Base-by-base conservation (phyloP, 2,888 invertebrate genomes). In the Cremastinae sp. region DNA sequence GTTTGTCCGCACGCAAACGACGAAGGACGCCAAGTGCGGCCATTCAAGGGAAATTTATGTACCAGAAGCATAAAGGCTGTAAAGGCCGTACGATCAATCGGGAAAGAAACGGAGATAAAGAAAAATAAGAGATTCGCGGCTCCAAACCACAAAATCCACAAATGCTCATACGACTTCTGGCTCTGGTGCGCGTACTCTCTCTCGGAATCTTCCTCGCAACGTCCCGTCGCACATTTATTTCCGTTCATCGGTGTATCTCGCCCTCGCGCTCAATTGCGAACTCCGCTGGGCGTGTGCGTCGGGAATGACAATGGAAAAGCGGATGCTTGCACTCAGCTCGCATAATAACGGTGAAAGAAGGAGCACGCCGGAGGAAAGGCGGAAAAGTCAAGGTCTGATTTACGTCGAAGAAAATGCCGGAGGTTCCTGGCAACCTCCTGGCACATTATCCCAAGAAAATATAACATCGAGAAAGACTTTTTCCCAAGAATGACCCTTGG, bases 1-100 rank as follows among this genome's bases (percentile, higher is more conserved):
- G 79, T 47, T 82, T 83, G 79, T 82, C 84, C 45, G 28, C 81
- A 78, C 81, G 79, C 28, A 43, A 12, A 28, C 41, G 22, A 59
- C 28, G 38, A 51, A 43, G 45, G 47, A 62, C 65, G 56, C 58
- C 73, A 62, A 69, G 22, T 51, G 12, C 51, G 65, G 64, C 81
- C 81, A 85, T 87, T 87, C 83, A 83, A 78, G 74, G 76, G 74
- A 84, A 85, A 87, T 87, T 86, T 86, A 87, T 86, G 84, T 84
- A 80, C 80, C 82, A 82, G 81, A 82, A 83, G 84, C 84, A 87
- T 84, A 86, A 86, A 87, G 83, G 82, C 79, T 76, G 81, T 76
- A 82, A 75, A 75, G 80, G 81, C 79, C 79, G 71, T 64, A 43
- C 3, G 12, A 49, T 73, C 49, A 43, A 70, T 73, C 61, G 61